Evolutionary conservation across 1,140 invertebrate species (phyloP), one percentile per base, ranked within the genome.

Genomic region (Polypedilum vanderplanki): DNA sequence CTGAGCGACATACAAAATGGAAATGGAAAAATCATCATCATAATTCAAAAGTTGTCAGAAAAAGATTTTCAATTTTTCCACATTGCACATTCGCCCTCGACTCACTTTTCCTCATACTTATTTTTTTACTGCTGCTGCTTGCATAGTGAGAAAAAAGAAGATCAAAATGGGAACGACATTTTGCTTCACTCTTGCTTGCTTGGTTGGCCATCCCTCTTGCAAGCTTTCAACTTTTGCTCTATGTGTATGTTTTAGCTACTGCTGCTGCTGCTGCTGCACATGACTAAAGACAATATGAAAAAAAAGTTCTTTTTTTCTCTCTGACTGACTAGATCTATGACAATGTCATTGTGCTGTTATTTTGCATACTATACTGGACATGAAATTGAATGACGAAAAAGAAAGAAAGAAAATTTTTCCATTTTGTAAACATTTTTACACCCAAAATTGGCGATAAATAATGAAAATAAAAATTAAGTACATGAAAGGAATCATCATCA

Each of bases 1-100:
- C 41, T 10, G 41, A 46, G 8, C 41, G 41, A 46, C 41, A 46
- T n/a, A n/a, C 41, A 46, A 46, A 46, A 46, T 46, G 41, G 41
- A 46, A 67, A 67, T 67, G 64, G 64, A 67, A 67, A 67, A 67
- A 67, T 67, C 64, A 67, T 67, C 64, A 67, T 67, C 64, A 67
- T 67, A 67, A 67, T 67, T 67, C 64, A 67, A 67, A 67, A 67
- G 18, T 7, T 67, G 64, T 67, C 64, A 67, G 64, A 67, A 20
- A 67, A 67, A 67, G 64, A 67, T 67, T 67, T 67, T 67, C 64
- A 67, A 67, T 67, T 67, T 67, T 67, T 20, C 64, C n/a, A 20
- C n/a, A 20, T 67, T 46, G 41, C 41, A 46, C 41, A 46, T 3
- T 46, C 41, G 41, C 15, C 41, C 41, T 7, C 15, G 41, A 10